These are phyloP conservation scores for Pantherophis guttatus DNA, from an alignment of 2,113 vertebrate species.

Conservation along the genomic window DNA sequence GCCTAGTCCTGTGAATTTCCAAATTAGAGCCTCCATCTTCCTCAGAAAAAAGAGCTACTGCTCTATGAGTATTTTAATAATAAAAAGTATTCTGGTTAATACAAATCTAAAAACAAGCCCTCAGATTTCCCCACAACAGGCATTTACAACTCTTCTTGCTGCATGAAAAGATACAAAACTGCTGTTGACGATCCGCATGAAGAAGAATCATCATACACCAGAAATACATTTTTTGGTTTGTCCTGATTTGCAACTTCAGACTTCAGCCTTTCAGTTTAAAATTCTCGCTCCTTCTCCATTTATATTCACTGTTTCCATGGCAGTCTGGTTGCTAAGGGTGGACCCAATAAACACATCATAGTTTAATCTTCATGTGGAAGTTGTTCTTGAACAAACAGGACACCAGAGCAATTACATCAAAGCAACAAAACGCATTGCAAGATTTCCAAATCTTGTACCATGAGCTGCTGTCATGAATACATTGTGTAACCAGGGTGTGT, in stretches of 20 bases:
- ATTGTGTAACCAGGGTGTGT: background rate
- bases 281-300: constrained; percentile 40
- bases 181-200: background rate
- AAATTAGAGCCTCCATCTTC: background rate
- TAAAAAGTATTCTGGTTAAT: constrained; percentile 20
- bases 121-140: background rate
- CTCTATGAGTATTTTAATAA: background rate
- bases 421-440: background rate
- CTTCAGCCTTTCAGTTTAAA: constrained; percentile 44
- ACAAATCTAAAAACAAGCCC: background rate
- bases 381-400: constrained; percentile 45
- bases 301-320: constrained; percentile 63
- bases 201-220: background rate
- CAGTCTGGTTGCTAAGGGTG: constrained; percentile 69
- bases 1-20: constrained; percentile 1
- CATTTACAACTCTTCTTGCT: constrained; percentile 6
- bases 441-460: background rate
- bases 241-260: constrained; percentile 36
- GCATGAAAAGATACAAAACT: background rate
- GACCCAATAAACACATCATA: constrained; percentile 54
- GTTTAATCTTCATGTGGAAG: constrained; percentile 51
- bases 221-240: background rate
- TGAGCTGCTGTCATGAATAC: background rate
- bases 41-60: background rate
- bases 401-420: background rate